These are phyloP conservation scores for Grammomys dolichurus DNA, from an alignment of 2,113 vertebrate species.

Conservation along the genomic window DNA sequence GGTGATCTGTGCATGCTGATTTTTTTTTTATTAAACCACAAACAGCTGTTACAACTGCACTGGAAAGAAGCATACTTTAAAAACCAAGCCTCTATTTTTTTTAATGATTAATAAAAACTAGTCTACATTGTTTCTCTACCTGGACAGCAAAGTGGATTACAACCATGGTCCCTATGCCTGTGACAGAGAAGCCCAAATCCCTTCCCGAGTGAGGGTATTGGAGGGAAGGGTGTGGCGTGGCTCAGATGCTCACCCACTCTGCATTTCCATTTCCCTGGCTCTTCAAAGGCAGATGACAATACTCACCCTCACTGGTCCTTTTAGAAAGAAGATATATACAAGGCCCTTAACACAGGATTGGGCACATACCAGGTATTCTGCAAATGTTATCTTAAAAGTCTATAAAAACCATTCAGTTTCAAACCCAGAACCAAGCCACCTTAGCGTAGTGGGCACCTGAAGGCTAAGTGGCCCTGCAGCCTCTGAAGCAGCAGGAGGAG, in stretches of 20 bases:
- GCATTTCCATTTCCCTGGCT: neutral
- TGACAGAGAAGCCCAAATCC: fast-evolving
- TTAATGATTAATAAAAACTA: neutral
- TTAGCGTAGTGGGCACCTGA: neutral
- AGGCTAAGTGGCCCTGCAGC: neutral
- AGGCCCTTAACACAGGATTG: fast-evolving
- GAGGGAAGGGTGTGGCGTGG: fast-evolving
- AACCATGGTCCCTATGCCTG: neutral
- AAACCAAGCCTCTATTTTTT: slow-evolving; percentile 42
- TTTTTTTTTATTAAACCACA: slow-evolving; percentile 50
- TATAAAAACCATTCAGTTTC: neutral
- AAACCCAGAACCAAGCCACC: neutral
- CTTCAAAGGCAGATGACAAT: neutral
- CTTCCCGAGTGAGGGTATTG: neutral
- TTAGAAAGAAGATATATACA: fast-evolving
- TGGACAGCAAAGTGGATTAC: neutral
- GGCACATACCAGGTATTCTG: neutral
- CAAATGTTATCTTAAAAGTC: neutral
- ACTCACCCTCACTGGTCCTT: neutral
- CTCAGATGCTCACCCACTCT: fast-evolving
- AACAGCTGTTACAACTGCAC: neutral
- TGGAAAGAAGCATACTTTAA: slow-evolving; percentile 62
- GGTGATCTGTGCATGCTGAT: slow-evolving; percentile 41
- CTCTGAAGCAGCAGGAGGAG: neutral
- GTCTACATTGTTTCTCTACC: fast-evolving